Percentiles rank a stretch among this genome's conserved stretches.
These are phyloP conservation scores for Capitulum mitella DNA, from an alignment of 2,888 invertebrate species.

Conservation along the genomic window DNA sequence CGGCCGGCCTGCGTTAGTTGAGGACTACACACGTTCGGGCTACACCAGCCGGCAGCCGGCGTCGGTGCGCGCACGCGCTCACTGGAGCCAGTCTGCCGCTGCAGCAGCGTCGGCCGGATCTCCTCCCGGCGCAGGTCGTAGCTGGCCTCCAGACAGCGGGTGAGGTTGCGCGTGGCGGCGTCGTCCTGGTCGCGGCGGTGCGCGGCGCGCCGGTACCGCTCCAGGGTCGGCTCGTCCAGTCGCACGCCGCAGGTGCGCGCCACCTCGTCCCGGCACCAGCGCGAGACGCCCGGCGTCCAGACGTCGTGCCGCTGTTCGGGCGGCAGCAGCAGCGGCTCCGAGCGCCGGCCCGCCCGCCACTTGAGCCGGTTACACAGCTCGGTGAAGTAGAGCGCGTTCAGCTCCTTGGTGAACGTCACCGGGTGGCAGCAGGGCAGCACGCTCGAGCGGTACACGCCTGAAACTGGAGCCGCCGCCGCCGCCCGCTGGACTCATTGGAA, in stretches of 20 bases:
- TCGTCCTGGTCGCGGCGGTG: neutral
- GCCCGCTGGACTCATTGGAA: too few species aligned
- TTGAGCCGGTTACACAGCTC: neutral
- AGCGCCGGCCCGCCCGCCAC: neutral
- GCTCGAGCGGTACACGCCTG: constrained; percentile 15
- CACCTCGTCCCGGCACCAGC: constrained; percentile 18
- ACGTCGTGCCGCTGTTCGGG: neutral
- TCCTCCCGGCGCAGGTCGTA: constrained; percentile 6
- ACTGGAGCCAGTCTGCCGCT: neutral
- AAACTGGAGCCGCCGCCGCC: neutral
- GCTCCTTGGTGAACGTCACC: constrained; percentile 11
- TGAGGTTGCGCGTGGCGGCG: neutral
- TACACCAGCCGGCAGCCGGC: neutral
- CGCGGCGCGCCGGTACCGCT: constrained; percentile 12
- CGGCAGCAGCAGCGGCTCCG: neutral
- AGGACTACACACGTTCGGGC: too few species aligned
- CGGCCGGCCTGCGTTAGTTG: too few species aligned
- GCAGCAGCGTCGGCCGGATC: constrained; percentile 7
- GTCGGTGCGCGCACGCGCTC: too few species aligned
- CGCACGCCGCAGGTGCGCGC: neutral
- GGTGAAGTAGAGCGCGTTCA: constrained; percentile 25
- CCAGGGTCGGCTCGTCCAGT: constrained; percentile 11
- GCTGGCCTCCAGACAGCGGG: neutral
- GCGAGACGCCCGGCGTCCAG: neutral
- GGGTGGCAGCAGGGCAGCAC: constrained; percentile 19